These are phyloP conservation scores for Nettapus auritus DNA, from an alignment of 2,113 vertebrate genomes.

Conservation along the genomic window DNA sequence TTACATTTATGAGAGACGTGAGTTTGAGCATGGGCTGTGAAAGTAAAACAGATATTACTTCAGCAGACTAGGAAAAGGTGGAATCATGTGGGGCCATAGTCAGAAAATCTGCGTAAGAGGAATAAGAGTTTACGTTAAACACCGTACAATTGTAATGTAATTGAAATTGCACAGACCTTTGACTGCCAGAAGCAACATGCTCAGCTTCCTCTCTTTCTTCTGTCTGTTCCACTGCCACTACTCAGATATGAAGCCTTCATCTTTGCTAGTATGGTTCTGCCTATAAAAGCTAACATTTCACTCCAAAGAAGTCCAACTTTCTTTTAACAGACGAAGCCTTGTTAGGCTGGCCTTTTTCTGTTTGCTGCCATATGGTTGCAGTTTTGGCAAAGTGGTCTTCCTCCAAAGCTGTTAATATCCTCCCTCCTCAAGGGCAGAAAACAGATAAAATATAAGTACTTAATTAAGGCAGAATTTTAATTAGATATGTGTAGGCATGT, in stretches of 20 bases:
- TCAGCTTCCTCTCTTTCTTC: not conserved
- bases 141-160: not conserved
- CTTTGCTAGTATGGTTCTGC: not conserved
- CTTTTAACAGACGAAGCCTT: constrained; percentile 11
- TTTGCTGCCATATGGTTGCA: constrained; percentile 54
- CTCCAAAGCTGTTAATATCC: constrained; percentile 55
- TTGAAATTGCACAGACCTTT: not conserved
- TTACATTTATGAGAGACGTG: not conserved
- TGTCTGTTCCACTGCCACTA: not conserved
- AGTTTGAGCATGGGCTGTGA: not conserved
- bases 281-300: not conserved
- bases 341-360: constrained; percentile 1
- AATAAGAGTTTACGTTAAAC: not conserved
- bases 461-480: constrained; percentile 71
- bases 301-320: not conserved
- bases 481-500: constrained; percentile 59
- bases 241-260: not conserved
- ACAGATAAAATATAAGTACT: constrained; percentile 61
- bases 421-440: constrained; percentile 60
- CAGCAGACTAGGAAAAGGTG: not conserved
- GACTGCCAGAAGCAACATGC: not conserved
- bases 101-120: not conserved
- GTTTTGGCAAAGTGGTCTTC: constrained; percentile 63
- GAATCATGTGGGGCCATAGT: not conserved
- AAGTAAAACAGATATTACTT: not conserved